Base-by-base conservation (phyloP, 2,888 invertebrate genomes). In the Spodoptera littoralis region DNA sequence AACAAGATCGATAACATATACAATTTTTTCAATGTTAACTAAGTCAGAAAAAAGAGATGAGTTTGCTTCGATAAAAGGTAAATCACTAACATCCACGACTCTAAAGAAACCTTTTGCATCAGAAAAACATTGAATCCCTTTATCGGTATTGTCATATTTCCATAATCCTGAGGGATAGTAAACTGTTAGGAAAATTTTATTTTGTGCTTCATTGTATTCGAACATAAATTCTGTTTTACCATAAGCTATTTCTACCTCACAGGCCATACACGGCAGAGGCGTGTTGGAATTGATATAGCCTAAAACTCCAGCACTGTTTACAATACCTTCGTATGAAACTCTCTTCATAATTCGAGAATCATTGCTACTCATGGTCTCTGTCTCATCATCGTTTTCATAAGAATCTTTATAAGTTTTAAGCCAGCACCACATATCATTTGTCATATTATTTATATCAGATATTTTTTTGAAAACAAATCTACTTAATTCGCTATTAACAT, bases 71-170 rank as follows among this genome's bases (percentile, higher is more conserved):
- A 88, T 68, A 58, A 83, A 78, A 3, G 92, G 89, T 4, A 84
- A 63, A 52, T 94, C 84, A 62, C 91, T 88, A 8, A 95, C 81
- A 69, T 95, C 86, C 0, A 95, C 91, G 4, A 89, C 90, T 70
- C 84, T 91, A 24, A 94, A 88, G 70, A 95, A 91, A 4, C 95
- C 95, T 74, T 94, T 92, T 0, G 95, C 95, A 79, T 96, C 95
- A 3, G 96, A 96, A 81, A 96, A 96, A 81, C 96, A 96, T 77
- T 95, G 95, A 50, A 96, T 90, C 4, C 95, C 95, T 70, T 88
- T 90, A 64, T 95, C 93, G 45, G 89, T 76, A 46, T 82, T 69
- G 43, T 91, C 87, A 69, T 93, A 88, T 65, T 92, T 92, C 95
- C 95, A 96, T 58, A 96, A 87, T 60, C 94, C 92, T 12, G 95